Evolutionary conservation across 2,113 vertebrate species (phyloP).

Genomic region (Hemicordylus capensis): DNA sequence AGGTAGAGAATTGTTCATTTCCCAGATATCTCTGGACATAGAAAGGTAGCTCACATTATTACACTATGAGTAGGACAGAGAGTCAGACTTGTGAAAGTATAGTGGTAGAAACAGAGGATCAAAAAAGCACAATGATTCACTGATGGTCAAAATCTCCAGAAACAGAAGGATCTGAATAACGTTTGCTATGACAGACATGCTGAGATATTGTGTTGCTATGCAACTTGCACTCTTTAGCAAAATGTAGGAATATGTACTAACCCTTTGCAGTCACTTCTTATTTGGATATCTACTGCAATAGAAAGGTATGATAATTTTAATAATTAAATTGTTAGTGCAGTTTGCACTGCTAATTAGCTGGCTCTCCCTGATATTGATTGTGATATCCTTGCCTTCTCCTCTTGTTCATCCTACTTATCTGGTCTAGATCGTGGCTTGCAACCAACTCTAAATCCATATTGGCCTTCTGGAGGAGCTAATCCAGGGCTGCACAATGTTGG

Average conservation of each 20-base stretch:
- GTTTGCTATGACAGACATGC: slow-evolving; percentile 11
- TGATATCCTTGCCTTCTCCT: neutral
- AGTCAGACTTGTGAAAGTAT: slow-evolving; percentile 26
- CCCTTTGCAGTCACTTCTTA: slow-evolving; percentile 65
- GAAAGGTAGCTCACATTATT: neutral
- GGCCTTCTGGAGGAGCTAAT: too few species aligned
- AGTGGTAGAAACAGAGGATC: too few species aligned
- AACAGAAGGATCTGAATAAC: too few species aligned
- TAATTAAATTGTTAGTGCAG: slow-evolving; percentile 36
- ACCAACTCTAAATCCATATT: neutral
- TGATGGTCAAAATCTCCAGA: too few species aligned
- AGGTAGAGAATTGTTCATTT: too few species aligned
- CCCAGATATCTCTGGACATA: too few species aligned
- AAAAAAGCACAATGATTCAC: slow-evolving; percentile 42
- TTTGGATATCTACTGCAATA: slow-evolving; percentile 5
- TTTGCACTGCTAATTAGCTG: slow-evolving; percentile 24
- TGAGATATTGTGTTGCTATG: slow-evolving; percentile 76
- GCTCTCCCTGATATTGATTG: neutral
- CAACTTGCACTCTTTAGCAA: slow-evolving; percentile 71
- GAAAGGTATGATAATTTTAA: neutral
- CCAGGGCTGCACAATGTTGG: too few species aligned
- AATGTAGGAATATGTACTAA: slow-evolving; percentile 35
- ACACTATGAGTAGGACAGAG: neutral
- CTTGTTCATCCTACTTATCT: neutral
- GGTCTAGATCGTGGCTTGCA: slow-evolving; percentile 34